Evolutionary conservation across 1,140 invertebrate genomes (phyloP), one percentile per base, ranked within the genome.

Genomic region (Linepithema humile): DNA sequence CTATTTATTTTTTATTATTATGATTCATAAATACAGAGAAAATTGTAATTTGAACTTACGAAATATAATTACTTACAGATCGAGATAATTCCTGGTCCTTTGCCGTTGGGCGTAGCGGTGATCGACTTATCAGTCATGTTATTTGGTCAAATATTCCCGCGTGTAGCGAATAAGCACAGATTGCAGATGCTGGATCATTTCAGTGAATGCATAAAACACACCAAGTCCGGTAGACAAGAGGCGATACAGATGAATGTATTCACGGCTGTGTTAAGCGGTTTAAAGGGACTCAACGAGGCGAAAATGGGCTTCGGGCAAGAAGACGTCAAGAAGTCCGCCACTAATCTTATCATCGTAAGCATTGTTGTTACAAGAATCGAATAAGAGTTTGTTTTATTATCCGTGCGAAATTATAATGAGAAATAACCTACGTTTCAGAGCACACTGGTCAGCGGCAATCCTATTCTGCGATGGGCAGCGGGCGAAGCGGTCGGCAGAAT

Each of bases 101-200:
- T 99, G 69, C 99, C 99, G 0, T 94, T 99, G 3, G 98, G 98
- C n/a, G 98, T 99, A 10, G 98, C 98, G 26, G 98, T 99, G 6
- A 99, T 99, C 74, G 99, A 99, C 94, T 96, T 97, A 85, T 98
- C 99, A 1, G 98, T 99, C 0, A 95, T 96, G 3, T 94, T 99
- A 1, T 99, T 99, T 95, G 99, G 98, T 23, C 96, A 97, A 89
- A 97, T 99, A 57, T 99, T 99, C 92, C 97, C 98, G 1, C 96
- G 97, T 70, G 98, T 99, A 6, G 97, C 98, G 3, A 98, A 98
- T 90, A 99, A 99, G 91, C 99, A 99, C 94, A 95, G 98, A 83
- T 95, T 99, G 50, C 98, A 99, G 95, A 99, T 99, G 97, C 94
- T 99, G 45, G 98, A 99, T 80, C 99, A 99, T 92, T 99, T 99